Evolutionary conservation across 2,113 vertebrate genomes (phyloP), one percentile per base, ranked within the genome.

Genomic region (Amphilophus citrinellus): DNA sequence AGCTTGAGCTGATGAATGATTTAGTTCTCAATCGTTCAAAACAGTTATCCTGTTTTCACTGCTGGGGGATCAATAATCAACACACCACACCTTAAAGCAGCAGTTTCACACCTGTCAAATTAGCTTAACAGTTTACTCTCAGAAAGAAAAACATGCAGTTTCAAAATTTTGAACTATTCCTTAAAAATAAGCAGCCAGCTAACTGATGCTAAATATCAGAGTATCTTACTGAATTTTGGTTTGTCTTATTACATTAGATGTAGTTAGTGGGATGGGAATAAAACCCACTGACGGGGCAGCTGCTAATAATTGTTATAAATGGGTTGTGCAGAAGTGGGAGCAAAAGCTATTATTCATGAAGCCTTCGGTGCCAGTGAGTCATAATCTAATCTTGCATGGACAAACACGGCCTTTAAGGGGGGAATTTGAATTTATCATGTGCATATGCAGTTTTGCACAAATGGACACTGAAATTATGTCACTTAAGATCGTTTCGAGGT

Each of bases 331-430:
- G 22, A 82, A 76, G 61, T 88, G 80, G 83, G 71, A 84, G 82
- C 61, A 65, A 82, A 85, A 77, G 80, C 84, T 90, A 88, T 80
- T 81, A 90, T 87, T 88, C 77, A 88, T 75, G 63, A 81, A 76
- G 77, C 59, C 65, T 77, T 77, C 66, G 73, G 39, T 17, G 22
- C 44, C 61, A 50, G 80, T 79, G 58, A 87, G 80, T 82, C 75
- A 56, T 61, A 62, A 82, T 47, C 66, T 56, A 61, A 3, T 61
- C 80, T 61, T 53, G 50, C 56, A 58, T 56, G 61, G 61, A 15
- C 44, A 47, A 47, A 13, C 44, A 47, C 44, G 11, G 44, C 61
- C 24, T 8, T 13, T 30, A 1, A n/a, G 56, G 10, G 7, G 15
- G 47, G 0, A 57, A 11, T 6, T 7, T 1, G 15, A 22, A 35